A percentile compares a stretch with the other conserved stretches of the same genome.
These are phyloP conservation scores for Cerastoderma edule DNA, from an alignment of 2,888 invertebrate species.

Conservation along the genomic window DNA sequence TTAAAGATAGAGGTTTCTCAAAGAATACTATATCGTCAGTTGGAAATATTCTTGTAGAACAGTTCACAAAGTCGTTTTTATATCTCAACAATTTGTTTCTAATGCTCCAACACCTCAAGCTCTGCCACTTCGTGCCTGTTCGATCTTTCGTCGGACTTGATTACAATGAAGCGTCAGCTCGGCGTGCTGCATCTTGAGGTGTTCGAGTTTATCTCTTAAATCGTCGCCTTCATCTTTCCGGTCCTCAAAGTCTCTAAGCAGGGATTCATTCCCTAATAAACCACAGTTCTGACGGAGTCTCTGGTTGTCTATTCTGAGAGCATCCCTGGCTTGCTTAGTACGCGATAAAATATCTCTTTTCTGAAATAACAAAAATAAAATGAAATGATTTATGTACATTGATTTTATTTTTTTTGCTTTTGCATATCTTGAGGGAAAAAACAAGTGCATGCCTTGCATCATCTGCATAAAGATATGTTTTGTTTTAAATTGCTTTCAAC, in stretches of 20 bases:
- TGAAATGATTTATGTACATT: no score
- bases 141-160: constrained; percentile 82
- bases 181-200: constrained; percentile 80
- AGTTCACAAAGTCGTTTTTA: no score
- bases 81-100: no score
- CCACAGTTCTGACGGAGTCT: constrained; percentile 85
- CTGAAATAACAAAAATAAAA: constrained; percentile 68
- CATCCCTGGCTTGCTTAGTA: constrained; percentile 84
- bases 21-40: no score
- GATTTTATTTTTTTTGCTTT: no score
- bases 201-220: constrained; percentile 76
- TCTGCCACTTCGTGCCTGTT: constrained; percentile 71
- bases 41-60: no score
- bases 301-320: constrained; percentile 83
- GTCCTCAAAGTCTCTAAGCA: constrained; percentile 85
- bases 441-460: no score
- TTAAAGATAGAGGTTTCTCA: no score
- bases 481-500: no score
- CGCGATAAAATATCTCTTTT: constrained; percentile 82
- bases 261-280: constrained; percentile 85
- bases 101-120: constrained; percentile 36
- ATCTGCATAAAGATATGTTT: no score
- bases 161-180: constrained; percentile 81
- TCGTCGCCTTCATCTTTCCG: constrained; percentile 81
- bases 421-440: no score